phyloP scores from a whole-genome alignment of 2,888 invertebrate genomes.

The Perithous albicinctus region DNA sequence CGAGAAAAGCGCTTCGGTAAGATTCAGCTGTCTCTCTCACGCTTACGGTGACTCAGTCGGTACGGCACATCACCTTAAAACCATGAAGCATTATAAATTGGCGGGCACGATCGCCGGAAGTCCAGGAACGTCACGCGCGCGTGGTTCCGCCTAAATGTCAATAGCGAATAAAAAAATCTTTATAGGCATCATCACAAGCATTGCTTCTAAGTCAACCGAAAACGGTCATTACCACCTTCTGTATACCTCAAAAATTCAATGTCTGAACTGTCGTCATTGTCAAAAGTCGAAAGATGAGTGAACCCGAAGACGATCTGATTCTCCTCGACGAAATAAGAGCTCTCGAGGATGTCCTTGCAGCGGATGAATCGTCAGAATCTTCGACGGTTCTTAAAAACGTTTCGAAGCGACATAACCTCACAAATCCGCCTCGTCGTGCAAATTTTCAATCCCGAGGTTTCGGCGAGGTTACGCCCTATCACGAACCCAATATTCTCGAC shows the following conservation, averaged over 20 bases:
- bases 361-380: constrained; percentile 1
- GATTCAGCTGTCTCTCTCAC: too few species aligned
- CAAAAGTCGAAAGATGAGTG: constrained; percentile 72
- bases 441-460: constrained; percentile 49
- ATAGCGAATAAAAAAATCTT: too few species aligned
- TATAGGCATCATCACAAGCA: too few species aligned
- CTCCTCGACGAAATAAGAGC: constrained; percentile 78
- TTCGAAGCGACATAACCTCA: constrained; percentile 16
- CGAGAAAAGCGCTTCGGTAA: too few species aligned
- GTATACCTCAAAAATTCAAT: constrained; percentile 29
- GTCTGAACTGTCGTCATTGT: neutral
- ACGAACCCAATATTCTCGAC: constrained; percentile 78
- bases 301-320: constrained; percentile 72
- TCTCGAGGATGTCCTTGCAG: constrained; percentile 74
- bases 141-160: too few species aligned
- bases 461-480: constrained; percentile 45
- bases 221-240: too few species aligned
- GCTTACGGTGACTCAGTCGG: too few species aligned
- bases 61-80: too few species aligned
- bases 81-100: too few species aligned
- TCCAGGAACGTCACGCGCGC: too few species aligned
- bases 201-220: too few species aligned
- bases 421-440: constrained; percentile 20
- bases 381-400: neutral
- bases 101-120: too few species aligned